Conservation (phyloP, 2,888 invertebrate species). For the Drosophila seclusa region DNA sequence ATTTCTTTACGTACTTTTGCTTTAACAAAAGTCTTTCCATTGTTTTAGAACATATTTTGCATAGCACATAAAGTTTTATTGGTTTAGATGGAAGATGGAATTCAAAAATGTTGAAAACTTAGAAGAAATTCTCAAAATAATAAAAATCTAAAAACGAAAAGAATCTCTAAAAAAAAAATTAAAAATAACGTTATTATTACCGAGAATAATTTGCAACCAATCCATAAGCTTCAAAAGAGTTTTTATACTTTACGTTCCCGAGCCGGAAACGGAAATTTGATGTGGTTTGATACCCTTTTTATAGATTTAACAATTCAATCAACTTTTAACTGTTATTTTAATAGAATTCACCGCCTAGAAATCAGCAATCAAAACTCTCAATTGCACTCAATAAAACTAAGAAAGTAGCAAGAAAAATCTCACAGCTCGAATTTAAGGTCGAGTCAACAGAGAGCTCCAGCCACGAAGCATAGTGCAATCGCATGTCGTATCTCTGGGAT, state of each 20-base stretch:
- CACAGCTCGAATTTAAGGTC: conserved; percentile 32
- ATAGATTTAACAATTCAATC: neutral
- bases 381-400: conserved; percentile 14
- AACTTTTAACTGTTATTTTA: neutral
- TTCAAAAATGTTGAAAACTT: neutral
- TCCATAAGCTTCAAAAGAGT: neutral
- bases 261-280: neutral
- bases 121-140: neutral
- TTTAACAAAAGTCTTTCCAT: neutral
- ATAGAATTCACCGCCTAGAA: neutral
- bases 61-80: neutral
- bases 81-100: no score
- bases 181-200: neutral
- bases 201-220: neutral
- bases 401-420: neutral
- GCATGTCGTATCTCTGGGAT: conserved; percentile 60
- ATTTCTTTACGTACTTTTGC: conserved; percentile 1
- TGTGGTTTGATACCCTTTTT: neutral
- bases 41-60: neutral
- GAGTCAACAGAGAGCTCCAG: conserved; percentile 40
- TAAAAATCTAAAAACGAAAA: neutral
- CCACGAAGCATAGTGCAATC: conserved; percentile 49
- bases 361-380: conserved; percentile 3
- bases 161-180: neutral
- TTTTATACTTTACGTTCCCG: neutral